A percentile compares a stretch with the other conserved stretches of the same genome.
These are phyloP conservation scores for Mythimna pallens DNA, from an alignment of 2,888 invertebrate species.

Conservation along the genomic window DNA sequence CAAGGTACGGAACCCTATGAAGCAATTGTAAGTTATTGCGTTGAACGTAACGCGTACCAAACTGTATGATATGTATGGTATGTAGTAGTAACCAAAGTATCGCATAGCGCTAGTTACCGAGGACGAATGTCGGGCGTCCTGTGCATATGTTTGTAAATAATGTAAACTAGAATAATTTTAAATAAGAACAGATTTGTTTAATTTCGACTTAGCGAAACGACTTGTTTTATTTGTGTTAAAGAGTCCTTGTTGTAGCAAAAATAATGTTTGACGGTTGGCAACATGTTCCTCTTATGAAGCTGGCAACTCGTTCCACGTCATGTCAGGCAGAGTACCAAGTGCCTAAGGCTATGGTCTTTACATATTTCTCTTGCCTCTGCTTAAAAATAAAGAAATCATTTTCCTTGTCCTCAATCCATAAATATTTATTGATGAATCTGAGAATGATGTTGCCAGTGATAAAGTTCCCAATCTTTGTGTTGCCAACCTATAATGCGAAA, in stretches of 20 bases:
- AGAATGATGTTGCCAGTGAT: conserved; percentile 32
- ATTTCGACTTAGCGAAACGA: conserved; percentile 59
- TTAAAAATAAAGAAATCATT: conserved; percentile 4
- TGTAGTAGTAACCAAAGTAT: conserved; percentile 68
- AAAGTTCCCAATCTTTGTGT: conserved; percentile 28
- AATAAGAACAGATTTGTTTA: conserved; percentile 71
- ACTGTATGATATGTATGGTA: conserved; percentile 70
- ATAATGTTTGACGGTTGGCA: conserved; percentile 41
- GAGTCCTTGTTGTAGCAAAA: conserved; percentile 50
- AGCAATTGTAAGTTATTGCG: conserved; percentile 66
- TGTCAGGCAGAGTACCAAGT: conserved; percentile 29
- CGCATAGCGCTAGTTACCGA: conserved; percentile 75
- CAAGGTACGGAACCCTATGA: conserved; percentile 55
- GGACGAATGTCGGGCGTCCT: conserved; percentile 59
- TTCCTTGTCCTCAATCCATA: background rate
- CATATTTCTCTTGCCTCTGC: conserved; percentile 25
- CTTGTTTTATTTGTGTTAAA: conserved; percentile 63
- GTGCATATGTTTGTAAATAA: conserved; percentile 72
- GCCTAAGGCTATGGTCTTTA: conserved; percentile 33
- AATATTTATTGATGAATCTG: conserved; percentile 2
- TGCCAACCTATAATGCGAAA: conserved; percentile 54
- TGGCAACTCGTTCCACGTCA: conserved; percentile 28
- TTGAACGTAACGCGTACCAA: conserved; percentile 70
- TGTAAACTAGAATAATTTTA: conserved; percentile 65
- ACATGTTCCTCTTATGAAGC: conserved; percentile 25